A percentile compares a stretch with the other conserved stretches of the same genome.
phyloP scores from a whole-genome alignment of 2,888 invertebrate species.

The Drosophila anceps region DNA sequence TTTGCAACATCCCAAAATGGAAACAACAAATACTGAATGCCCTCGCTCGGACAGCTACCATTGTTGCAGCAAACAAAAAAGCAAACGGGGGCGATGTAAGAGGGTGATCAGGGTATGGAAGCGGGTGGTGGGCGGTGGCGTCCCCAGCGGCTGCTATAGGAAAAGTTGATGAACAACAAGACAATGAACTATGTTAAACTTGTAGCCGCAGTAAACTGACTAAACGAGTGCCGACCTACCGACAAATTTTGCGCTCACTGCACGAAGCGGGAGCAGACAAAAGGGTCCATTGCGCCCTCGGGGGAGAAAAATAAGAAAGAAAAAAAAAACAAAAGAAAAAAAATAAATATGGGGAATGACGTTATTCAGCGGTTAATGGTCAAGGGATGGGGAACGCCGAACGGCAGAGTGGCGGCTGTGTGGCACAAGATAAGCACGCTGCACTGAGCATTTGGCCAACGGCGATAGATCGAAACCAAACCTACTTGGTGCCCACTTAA shows the following conservation, averaged over 20 bases:
- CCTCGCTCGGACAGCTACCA: conserved; percentile 35
- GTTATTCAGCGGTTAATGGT: conserved; percentile 69
- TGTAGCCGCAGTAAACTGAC: conserved; percentile 58
- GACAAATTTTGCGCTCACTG: conserved; percentile 59
- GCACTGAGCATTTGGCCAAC: conserved; percentile 57
- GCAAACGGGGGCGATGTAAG: background rate
- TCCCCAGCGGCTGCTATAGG: conserved; percentile 55
- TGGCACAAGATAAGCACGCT: conserved; percentile 67
- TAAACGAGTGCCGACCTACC: conserved; percentile 39
- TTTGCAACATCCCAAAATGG: conserved; percentile 50
- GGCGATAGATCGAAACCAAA: conserved; percentile 55
- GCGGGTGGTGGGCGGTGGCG: background rate
- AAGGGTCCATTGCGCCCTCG: conserved; percentile 57
- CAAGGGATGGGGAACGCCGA: conserved; percentile 6
- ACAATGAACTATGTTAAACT: conserved; percentile 76
- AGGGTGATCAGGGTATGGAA: background rate
- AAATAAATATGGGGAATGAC: conserved; percentile 43
- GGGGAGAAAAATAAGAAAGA: conserved; percentile 41
- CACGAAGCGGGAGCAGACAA: conserved; percentile 42
- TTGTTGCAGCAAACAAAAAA: conserved; percentile 34
- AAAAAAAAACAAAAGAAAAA: background rate
- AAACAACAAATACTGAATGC: conserved; percentile 45
- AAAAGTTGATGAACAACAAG: conserved; percentile 76
- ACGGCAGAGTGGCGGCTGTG: conserved; percentile 62
- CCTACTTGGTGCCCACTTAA: conserved; percentile 74